A percentile compares a stretch with the other conserved stretches of the same genome.
phyloP scores from a whole-genome alignment of 2,113 vertebrate species.

The Galemys pyrenaicus region DNA sequence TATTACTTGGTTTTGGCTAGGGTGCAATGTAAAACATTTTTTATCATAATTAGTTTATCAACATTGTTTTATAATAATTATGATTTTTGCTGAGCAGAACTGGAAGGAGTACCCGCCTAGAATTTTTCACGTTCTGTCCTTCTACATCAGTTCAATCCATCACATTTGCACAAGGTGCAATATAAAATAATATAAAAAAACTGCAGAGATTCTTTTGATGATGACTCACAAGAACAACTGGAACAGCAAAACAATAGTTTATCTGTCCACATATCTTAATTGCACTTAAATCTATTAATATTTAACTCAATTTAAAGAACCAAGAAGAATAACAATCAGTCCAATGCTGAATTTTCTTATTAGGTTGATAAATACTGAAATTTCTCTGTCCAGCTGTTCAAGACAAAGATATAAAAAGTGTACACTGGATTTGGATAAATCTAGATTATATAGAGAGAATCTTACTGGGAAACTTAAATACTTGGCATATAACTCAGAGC shows the following conservation, averaged over 20 bases:
- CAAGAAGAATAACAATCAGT: neutral
- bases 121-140: too few species aligned
- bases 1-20: neutral
- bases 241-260: neutral
- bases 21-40: neutral
- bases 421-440: conserved; percentile 13
- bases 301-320: conserved; percentile 42
- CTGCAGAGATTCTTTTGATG: neutral
- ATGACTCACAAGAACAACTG: neutral
- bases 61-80: too few species aligned
- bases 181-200: too few species aligned
- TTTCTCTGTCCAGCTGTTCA: conserved; percentile 10
- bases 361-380: neutral
- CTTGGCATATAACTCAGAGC: neutral
- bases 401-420: conserved; percentile 14
- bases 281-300: conserved; percentile 16
- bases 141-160: too few species aligned
- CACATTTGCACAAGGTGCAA: too few species aligned
- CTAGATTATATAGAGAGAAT: neutral
- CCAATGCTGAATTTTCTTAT: conserved; percentile 29
- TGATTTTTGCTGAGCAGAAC: too few species aligned
- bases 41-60: too few species aligned
- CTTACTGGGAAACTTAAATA: neutral
- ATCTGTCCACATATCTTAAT: neutral
- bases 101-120: too few species aligned